Evolutionary conservation across 2,888 invertebrate species (phyloP), one percentile per base, ranked within the genome.

Genomic region (Hydrotaea cyrtoneurina): DNA sequence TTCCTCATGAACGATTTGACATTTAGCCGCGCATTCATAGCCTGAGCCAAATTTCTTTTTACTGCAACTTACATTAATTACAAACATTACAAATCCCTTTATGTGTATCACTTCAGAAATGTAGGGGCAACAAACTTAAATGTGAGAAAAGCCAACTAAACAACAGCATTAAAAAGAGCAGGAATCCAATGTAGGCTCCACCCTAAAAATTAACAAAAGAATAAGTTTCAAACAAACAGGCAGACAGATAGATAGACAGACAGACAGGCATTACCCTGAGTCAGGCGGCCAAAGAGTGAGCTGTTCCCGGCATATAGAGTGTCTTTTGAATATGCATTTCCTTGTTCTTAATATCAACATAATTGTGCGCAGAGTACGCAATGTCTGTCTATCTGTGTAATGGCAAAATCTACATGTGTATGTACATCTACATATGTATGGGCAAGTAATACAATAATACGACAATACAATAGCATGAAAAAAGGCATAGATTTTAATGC

Each of bases 121-220:
- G 50, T 50, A 50, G 50, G n/a, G 50, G n/a, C 50, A 50, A 50
- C 4, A 13, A 43, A 66, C 39, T n/a, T 43, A 39, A 66, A 66
- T 31, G 26, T 0, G 26, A 62, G 15, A 36, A 36, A 50, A 50
- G 43, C 50, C 3, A n/a, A n/a, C n/a, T n/a, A 36, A 31, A 11
- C 4, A 62, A 5, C 31, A 59, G 26, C 23, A 23, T 39, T 13
- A 2, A 36, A n/a, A 36, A 62, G 17, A 36, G 55, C 21, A 59
- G 46, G 17, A 53, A 73, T 66, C 53, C 76, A n/a, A 69, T 77
- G 66, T 59, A 69, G 83, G 53, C 72, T 78, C 69, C 80, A 78
- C 83, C 83, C 80, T 15, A 36, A 59, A 77, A 80, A 78, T 80
- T 77, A 77, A 62, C 74, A 80, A 80, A n/a, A 53, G 36, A 78